Evolutionary conservation across 2,797 vertebrate species (phyloP).

Genomic region (Rhabdophis nuchalis): DNA sequence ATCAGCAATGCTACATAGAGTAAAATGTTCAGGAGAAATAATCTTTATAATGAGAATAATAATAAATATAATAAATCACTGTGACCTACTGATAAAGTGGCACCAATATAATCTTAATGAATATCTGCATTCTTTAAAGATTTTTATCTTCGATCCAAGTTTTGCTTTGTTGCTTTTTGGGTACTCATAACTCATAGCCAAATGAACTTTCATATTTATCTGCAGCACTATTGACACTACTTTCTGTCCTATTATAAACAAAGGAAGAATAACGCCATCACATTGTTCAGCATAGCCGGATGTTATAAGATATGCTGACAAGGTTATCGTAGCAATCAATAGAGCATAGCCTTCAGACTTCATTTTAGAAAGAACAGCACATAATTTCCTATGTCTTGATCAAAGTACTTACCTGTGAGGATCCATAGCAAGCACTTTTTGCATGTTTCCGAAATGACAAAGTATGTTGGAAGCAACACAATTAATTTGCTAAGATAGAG

Average conservation of each 20-base stretch:
- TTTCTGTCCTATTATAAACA: slow-evolving; percentile 39
- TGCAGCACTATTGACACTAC: slow-evolving; percentile 49
- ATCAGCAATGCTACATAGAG: background rate
- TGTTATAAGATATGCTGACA: slow-evolving; percentile 45
- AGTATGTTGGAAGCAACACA: background rate
- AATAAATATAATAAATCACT: background rate
- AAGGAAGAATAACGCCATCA: slow-evolving; percentile 31
- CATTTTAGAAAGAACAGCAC: background rate
- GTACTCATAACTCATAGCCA: slow-evolving; percentile 46
- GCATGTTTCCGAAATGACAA: background rate
- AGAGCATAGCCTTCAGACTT: background rate
- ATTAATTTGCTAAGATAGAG: background rate
- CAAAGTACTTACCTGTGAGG: background rate
- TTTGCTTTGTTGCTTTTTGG: slow-evolving; percentile 24
- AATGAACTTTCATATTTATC: slow-evolving; percentile 56
- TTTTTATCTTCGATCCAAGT: slow-evolving; percentile 40
- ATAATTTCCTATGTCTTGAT: background rate
- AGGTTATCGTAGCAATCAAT: slow-evolving; percentile 15
- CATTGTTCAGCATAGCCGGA: slow-evolving; percentile 46
- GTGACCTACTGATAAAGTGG: background rate
- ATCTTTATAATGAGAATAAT: background rate
- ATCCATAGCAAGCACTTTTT: background rate
- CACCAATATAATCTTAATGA: background rate
- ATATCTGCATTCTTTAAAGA: slow-evolving; percentile 33
- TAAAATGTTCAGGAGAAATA: background rate